Conservation (phyloP, 2,888 invertebrate genomes). For the Platycheirus albimanus region DNA sequence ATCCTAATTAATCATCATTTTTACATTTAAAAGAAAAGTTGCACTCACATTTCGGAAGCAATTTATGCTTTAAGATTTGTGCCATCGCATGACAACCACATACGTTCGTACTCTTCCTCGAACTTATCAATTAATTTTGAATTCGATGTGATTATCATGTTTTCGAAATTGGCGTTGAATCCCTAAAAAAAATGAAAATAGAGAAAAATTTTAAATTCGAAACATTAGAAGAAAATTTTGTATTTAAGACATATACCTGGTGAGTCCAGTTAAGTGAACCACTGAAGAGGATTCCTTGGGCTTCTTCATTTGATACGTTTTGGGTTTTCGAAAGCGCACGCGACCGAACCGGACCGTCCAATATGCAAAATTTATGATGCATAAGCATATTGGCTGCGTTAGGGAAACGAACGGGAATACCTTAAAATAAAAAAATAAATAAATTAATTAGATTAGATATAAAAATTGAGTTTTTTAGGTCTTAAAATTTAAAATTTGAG, state of each 20-base stretch:
- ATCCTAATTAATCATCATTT: not conserved
- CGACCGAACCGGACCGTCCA: constrained; percentile 78
- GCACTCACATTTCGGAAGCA: constrained; percentile 49
- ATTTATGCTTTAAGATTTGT: not conserved
- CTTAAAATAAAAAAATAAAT: constrained; percentile 63
- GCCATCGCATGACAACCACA: constrained; percentile 78
- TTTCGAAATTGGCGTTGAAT: constrained; percentile 80
- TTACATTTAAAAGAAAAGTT: not conserved
- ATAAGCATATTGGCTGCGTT: constrained; percentile 76
- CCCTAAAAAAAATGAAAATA: constrained; percentile 75
- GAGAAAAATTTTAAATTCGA: not conserved
- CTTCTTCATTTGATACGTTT: not conserved
- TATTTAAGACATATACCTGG: constrained; percentile 21
- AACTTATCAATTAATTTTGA: constrained; percentile 70
- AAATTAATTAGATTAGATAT: not conserved
- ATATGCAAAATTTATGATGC: constrained; percentile 81
- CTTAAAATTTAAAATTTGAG: too few relatives aligned
- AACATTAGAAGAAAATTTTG: not conserved
- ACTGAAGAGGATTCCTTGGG: constrained; percentile 35
- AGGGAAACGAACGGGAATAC: constrained; percentile 79
- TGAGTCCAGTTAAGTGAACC: constrained; percentile 64
- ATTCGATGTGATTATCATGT: constrained; percentile 78
- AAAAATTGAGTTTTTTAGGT: too few relatives aligned
- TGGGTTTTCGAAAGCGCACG: constrained; percentile 43
- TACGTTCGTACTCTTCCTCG: constrained; percentile 79